These are phyloP conservation scores for Ophthalmotilapia sp. DNA, from an alignment of 2,113 vertebrate genomes.

Conservation along the genomic window DNA sequence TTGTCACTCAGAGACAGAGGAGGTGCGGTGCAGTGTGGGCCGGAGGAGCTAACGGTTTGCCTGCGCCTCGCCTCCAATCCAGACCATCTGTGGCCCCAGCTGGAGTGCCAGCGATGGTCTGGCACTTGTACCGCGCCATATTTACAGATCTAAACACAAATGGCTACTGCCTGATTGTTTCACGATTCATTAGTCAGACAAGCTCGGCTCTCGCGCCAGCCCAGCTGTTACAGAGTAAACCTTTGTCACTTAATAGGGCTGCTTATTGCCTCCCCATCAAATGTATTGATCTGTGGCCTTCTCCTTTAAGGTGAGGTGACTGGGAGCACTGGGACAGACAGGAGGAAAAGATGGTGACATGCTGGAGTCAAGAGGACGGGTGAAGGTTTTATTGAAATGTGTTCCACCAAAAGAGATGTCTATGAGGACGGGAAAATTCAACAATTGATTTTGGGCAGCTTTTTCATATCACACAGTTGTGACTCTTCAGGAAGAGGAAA, in stretches of 20 bases:
- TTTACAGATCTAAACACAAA: conserved; percentile 99
- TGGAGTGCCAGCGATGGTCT: conserved; percentile 99
- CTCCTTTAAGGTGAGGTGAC: conserved; percentile 79
- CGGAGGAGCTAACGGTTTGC: conserved; percentile 76
- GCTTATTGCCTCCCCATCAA: conserved; percentile 98
- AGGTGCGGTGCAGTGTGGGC: conserved; percentile 76
- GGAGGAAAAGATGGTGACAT: neutral
- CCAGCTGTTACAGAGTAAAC: conserved; percentile 99
- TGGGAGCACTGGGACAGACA: neutral
- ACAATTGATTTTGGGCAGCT: neutral
- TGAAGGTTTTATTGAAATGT: conserved; percentile 15
- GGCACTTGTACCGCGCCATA: conserved; percentile 99
- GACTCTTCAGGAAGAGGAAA: neutral
- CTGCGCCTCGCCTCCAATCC: conserved; percentile 79
- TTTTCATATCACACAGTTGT: neutral
- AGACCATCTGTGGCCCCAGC: conserved; percentile 99
- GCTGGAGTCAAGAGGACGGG: neutral
- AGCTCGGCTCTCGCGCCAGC: conserved; percentile 96
- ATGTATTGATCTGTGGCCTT: conserved; percentile 97
- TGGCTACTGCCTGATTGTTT: conserved; percentile 99
- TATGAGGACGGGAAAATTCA: neutral
- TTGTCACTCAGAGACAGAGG: conserved; percentile 77
- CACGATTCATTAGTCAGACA: conserved; percentile 99
- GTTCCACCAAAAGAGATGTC: neutral
- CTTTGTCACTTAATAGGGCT: conserved; percentile 99